These are phyloP conservation scores for Sepiola atlantica DNA, from an alignment of 2,888 invertebrate genomes.

Conservation along the genomic window DNA sequence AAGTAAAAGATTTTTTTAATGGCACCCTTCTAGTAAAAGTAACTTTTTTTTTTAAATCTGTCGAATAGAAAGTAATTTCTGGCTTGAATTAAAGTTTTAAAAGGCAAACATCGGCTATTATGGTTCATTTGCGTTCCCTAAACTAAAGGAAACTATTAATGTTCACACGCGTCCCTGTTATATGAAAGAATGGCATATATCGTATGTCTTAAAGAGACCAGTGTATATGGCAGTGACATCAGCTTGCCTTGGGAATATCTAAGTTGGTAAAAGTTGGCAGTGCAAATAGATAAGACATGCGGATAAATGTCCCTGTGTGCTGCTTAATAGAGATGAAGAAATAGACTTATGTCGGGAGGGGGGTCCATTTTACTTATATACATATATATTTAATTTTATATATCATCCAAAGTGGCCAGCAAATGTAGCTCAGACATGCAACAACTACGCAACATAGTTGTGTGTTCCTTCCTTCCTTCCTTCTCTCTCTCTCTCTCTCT, in stretches of 20 bases:
- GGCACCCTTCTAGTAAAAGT: too few relatives aligned
- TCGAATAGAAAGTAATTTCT: too few relatives aligned
- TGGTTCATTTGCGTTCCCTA: too few relatives aligned
- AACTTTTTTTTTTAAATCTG: too few relatives aligned
- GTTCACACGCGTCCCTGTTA: too few relatives aligned
- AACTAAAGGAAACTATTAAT: too few relatives aligned
- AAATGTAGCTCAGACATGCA: background rate
- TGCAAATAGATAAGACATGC: background rate
- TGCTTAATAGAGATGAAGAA: background rate
- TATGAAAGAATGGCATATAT: too few relatives aligned
- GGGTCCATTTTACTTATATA: background rate
- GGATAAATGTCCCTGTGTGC: background rate
- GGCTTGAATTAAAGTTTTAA: too few relatives aligned
- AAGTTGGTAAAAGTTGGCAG: background rate
- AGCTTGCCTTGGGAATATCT: background rate
- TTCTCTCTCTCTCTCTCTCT: background rate
- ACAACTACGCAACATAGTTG: background rate
- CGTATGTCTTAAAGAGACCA: too few relatives aligned
- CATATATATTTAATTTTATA: background rate
- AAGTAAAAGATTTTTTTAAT: too few relatives aligned
- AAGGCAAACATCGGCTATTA: too few relatives aligned
- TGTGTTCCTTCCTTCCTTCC: background rate
- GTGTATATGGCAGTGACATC: background rate
- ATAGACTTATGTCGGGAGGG: background rate
- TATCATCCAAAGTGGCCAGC: background rate